Evolutionary conservation across 2,797 vertebrate genomes (phyloP).

Genomic region (Geotria australis): DNA sequence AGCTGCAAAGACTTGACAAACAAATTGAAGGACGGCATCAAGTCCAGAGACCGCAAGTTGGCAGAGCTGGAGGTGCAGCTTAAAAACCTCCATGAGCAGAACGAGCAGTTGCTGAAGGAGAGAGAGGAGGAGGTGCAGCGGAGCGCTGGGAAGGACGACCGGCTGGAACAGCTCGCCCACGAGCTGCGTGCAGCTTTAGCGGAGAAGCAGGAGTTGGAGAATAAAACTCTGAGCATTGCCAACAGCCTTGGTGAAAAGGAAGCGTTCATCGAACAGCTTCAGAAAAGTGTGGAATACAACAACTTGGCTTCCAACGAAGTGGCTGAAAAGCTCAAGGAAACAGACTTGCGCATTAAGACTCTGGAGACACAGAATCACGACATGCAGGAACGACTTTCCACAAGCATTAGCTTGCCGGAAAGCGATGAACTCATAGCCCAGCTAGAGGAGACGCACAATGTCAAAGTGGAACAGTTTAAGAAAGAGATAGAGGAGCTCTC

Average conservation of each 20-base stretch:
- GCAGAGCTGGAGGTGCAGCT: constrained; percentile 37
- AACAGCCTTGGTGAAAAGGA: constrained; percentile 33
- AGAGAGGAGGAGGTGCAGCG: constrained; percentile 26
- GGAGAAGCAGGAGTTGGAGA: constrained; percentile 29
- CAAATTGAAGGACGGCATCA: constrained; percentile 21
- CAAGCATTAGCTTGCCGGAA: constrained; percentile 16
- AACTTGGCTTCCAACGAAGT: constrained; percentile 20
- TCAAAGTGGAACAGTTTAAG: constrained; percentile 16
- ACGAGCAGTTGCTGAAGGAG: constrained; percentile 19
- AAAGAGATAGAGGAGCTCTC: constrained; percentile 20
- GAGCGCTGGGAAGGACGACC: constrained; percentile 30
- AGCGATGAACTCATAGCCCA: constrained; percentile 40
- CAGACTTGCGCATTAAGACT: constrained; percentile 17
- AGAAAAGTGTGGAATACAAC: constrained; percentile 26
- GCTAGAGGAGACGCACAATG: constrained; percentile 21
- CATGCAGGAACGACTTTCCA: constrained; percentile 29
- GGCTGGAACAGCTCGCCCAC: constrained; percentile 28
- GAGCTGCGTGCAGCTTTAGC: constrained; percentile 12
- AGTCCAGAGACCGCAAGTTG: constrained; percentile 15
- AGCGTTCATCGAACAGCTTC: constrained; percentile 30
- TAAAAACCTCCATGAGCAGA: constrained; percentile 17
- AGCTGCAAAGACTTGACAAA: constrained; percentile 15
- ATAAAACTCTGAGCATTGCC: constrained; percentile 17
- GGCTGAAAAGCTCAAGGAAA: constrained; percentile 27
- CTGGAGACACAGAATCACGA: constrained; percentile 24